phyloP scores from a whole-genome alignment of 2,113 vertebrate genomes.

The Psittacus erithacus region DNA sequence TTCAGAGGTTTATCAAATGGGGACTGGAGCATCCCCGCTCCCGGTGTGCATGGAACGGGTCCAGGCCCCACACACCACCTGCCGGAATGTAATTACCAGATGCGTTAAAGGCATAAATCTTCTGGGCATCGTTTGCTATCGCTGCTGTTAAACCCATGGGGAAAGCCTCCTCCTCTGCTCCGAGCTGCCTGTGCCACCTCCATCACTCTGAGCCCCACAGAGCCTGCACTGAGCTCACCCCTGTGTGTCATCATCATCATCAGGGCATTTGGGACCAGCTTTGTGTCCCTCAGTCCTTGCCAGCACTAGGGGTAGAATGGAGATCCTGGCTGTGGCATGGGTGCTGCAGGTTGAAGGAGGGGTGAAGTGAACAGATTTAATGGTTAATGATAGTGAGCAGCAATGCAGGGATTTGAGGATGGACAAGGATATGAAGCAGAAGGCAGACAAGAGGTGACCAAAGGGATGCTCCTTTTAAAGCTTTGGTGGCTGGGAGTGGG shows the following conservation, averaged over 20 bases:
- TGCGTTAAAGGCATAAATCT: constrained; percentile 52
- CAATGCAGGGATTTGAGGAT: not conserved
- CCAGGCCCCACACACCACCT: constrained; percentile 65
- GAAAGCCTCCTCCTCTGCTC: not conserved
- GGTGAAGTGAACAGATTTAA: accelerated
- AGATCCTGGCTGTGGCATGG: accelerated
- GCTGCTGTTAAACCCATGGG: not conserved
- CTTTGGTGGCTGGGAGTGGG: not conserved
- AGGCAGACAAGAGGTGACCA: too few species aligned
- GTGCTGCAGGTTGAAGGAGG: not conserved
- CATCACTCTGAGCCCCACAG: not conserved
- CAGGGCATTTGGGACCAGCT: not conserved
- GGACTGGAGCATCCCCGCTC: constrained; percentile 36
- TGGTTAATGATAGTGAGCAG: not conserved
- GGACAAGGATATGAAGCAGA: not conserved
- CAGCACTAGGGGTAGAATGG: accelerated
- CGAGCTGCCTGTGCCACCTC: not conserved
- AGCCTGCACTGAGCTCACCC: not conserved
- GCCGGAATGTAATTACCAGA: constrained; percentile 60
- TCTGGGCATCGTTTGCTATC: constrained; percentile 14
- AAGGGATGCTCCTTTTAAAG: not conserved
- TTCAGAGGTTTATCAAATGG: constrained; percentile 51
- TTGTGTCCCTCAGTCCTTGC: not conserved
- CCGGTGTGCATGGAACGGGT: constrained; percentile 26
- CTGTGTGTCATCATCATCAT: accelerated